Evolutionary conservation across 2,113 vertebrate species (phyloP).

Genomic region (Chelonoidis abingdonii): DNA sequence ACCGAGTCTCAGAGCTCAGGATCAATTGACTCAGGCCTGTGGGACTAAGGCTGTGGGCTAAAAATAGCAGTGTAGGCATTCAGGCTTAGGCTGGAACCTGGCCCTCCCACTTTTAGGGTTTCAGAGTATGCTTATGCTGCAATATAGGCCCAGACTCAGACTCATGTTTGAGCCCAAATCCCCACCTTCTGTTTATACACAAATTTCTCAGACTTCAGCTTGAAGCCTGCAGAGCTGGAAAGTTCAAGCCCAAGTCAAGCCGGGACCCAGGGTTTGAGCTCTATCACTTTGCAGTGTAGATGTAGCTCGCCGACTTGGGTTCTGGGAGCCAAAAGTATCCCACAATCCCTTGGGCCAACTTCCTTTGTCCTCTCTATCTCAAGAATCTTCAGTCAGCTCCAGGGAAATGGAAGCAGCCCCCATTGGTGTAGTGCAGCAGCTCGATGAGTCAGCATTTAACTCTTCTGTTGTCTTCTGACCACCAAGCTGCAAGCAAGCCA

Average conservation of each 20-base stretch:
- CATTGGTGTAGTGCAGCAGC: not conserved
- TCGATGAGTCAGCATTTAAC: not conserved
- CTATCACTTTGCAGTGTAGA: no score
- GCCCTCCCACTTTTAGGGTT: not conserved
- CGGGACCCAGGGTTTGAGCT: no score
- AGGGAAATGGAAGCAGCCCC: not conserved
- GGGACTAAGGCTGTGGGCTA: not conserved
- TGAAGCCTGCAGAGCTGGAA: not conserved
- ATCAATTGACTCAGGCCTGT: not conserved
- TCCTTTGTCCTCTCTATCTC: not conserved
- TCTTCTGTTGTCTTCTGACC: not conserved
- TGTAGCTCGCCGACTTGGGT: not conserved
- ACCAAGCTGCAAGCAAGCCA: not conserved
- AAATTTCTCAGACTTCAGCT: not conserved
- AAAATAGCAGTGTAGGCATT: not conserved
- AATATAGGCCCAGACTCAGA: not conserved
- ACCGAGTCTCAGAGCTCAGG: not conserved
- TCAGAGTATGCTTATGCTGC: not conserved
- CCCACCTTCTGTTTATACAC: not conserved
- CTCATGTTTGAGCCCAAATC: no score
- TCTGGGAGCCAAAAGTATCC: not conserved
- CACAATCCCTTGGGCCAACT: not conserved
- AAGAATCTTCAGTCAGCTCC: not conserved
- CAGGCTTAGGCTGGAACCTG: not conserved
- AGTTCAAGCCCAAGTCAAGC: no score